Conservation (phyloP, 2,113 vertebrate species). For the Corythornis vintsioides region DNA sequence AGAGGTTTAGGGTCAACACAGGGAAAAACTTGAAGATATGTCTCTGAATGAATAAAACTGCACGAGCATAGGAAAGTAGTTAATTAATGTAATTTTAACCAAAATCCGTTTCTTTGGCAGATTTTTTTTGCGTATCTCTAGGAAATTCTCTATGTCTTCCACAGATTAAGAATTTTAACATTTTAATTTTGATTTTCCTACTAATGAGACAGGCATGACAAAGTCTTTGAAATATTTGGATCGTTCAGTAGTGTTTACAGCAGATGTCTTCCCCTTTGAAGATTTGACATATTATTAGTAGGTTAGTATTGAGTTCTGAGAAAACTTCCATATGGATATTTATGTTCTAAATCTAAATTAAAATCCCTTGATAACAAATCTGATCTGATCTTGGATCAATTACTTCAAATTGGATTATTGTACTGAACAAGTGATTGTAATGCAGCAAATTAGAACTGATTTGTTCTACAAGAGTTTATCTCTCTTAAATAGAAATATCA, state of each 20-base stretch:
- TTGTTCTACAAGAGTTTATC: slow-evolving; percentile 15
- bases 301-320: slow-evolving; percentile 8
- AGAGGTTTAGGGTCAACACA: no score
- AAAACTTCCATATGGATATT: slow-evolving; percentile 36
- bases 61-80: background rate
- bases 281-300: slow-evolving; percentile 4
- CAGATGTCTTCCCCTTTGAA: slow-evolving; percentile 29
- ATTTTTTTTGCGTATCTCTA: background rate
- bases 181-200: slow-evolving; percentile 8
- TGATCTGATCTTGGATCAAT: slow-evolving; percentile 25
- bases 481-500: slow-evolving; percentile 11
- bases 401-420: background rate
- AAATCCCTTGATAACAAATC: slow-evolving; percentile 29
- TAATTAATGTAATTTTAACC: background rate
- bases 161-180: background rate
- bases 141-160: background rate
- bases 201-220: background rate
- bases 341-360: slow-evolving; percentile 30
- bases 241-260: slow-evolving; percentile 10
- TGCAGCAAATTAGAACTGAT: background rate
- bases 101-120: background rate
- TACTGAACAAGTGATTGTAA: background rate
- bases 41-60: background rate
- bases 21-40: background rate
- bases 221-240: slow-evolving; percentile 17